phyloP scores from a whole-genome alignment of 2,888 invertebrate genomes.

The Azorinus chamasolen region DNA sequence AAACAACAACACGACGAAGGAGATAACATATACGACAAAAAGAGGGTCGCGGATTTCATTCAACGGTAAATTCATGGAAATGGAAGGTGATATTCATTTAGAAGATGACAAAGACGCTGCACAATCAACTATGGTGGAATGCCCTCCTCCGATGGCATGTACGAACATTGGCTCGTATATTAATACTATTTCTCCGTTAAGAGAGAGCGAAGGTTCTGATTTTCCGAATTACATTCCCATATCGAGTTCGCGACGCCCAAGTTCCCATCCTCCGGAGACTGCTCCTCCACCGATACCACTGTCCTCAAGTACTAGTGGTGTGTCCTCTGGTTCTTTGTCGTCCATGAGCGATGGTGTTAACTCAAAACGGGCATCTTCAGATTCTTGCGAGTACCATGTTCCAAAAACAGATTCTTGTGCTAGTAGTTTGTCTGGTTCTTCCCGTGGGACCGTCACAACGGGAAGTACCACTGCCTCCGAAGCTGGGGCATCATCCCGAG shows the following conservation, averaged over 20 bases:
- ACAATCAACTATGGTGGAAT: background rate
- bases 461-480: too few species aligned
- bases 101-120: conserved; percentile 5
- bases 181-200: conserved; percentile 13
- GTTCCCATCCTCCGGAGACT: conserved; percentile 42
- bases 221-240: conserved; percentile 37
- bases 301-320: conserved; percentile 33
- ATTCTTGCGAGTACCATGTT: conserved; percentile 56
- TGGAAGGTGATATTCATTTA: conserved; percentile 3
- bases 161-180: conserved; percentile 47
- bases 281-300: conserved; percentile 57
- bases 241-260: conserved; percentile 29
- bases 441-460: too few species aligned
- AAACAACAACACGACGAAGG: conserved; percentile 46
- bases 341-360: conserved; percentile 12
- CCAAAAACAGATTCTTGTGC: conserved; percentile 28
- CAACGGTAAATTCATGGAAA: conserved; percentile 33
- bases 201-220: background rate
- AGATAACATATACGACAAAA: conserved; percentile 8
- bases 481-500: too few species aligned
- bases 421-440: too few species aligned
- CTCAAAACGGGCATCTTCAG: conserved; percentile 22
- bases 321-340: conserved; percentile 36
- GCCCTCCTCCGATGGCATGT: conserved; percentile 39
- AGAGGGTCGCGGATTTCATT: conserved; percentile 35